These are phyloP conservation scores for Hydrolagus affinis DNA, from an alignment of 2,113 vertebrate genomes.

Conservation along the genomic window DNA sequence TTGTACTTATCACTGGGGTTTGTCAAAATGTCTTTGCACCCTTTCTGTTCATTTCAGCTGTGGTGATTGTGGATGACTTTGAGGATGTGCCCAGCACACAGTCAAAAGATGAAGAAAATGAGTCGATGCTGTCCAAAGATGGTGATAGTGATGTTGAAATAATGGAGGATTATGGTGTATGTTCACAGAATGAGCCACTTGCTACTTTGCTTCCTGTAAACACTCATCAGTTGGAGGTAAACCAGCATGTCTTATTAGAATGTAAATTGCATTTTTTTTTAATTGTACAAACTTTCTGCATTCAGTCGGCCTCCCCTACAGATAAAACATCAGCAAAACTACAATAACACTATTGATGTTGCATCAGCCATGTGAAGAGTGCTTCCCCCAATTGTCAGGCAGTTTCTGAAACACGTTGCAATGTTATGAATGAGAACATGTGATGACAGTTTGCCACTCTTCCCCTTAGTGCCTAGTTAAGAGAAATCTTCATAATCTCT, in stretches of 20 bases:
- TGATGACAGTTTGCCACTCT: too few species aligned
- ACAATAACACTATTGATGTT: too few species aligned
- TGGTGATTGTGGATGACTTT: slow-evolving; percentile 56
- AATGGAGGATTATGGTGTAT: slow-evolving; percentile 52
- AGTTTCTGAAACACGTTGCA: too few species aligned
- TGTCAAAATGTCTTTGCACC: neutral
- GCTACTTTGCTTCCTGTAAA: slow-evolving; percentile 49
- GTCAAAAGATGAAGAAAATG: slow-evolving; percentile 50
- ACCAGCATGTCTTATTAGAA: slow-evolving; percentile 37
- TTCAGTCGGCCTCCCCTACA: neutral
- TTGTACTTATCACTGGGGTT: too few species aligned
- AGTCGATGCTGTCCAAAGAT: slow-evolving; percentile 46
- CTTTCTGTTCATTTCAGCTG: slow-evolving; percentile 54
- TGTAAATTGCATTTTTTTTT: neutral
- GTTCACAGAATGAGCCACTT: slow-evolving; percentile 49
- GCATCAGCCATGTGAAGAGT: too few species aligned
- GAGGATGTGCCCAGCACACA: slow-evolving; percentile 53
- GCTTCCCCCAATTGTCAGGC: too few species aligned
- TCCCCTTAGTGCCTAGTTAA: too few species aligned
- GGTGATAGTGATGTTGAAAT: slow-evolving; percentile 58
- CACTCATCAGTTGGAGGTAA: slow-evolving; percentile 43
- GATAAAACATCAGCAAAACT: neutral
- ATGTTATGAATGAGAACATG: too few species aligned
- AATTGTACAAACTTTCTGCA: neutral
- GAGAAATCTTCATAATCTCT: too few species aligned